A percentile compares a stretch with the other conserved stretches of the same genome.
These are phyloP conservation scores for Lagorchestes hirsutus DNA, from an alignment of 2,797 vertebrate species.

Conservation along the genomic window DNA sequence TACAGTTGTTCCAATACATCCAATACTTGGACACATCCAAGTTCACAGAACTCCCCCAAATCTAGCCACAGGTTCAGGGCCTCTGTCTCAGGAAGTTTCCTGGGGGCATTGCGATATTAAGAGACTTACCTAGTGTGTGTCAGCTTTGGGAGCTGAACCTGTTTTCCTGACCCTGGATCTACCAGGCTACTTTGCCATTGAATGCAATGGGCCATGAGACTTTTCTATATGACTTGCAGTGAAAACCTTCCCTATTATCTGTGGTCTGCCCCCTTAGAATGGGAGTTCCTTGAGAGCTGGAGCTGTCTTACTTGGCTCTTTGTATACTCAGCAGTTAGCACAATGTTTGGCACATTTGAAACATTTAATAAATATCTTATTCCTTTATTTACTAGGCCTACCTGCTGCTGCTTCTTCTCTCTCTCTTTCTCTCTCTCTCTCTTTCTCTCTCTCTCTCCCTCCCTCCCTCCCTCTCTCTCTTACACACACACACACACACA, in stretches of 20 bases:
- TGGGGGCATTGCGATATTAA: background rate
- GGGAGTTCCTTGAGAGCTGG: background rate
- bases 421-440: background rate
- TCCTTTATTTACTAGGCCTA: background rate
- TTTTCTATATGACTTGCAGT: background rate
- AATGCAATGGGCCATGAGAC: background rate
- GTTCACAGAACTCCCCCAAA: background rate
- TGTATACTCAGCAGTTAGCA: background rate
- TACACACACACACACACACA: no score
- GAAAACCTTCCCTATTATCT: background rate
- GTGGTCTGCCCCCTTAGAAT: background rate
- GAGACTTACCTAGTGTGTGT: background rate
- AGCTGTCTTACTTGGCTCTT: background rate
- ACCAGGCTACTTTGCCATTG: background rate
- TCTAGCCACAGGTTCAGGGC: background rate
- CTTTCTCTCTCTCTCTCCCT: background rate
- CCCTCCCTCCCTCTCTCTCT: no score
- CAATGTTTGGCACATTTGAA: background rate
- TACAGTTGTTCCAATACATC: background rate
- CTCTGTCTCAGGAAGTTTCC: background rate
- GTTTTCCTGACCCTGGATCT: background rate
- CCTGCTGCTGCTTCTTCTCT: background rate
- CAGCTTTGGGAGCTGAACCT: background rate
- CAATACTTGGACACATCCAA: no score
- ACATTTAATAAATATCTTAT: background rate